phyloP scores from a whole-genome alignment of 1,140 invertebrate genomes.

The Drosophila subobscura region DNA sequence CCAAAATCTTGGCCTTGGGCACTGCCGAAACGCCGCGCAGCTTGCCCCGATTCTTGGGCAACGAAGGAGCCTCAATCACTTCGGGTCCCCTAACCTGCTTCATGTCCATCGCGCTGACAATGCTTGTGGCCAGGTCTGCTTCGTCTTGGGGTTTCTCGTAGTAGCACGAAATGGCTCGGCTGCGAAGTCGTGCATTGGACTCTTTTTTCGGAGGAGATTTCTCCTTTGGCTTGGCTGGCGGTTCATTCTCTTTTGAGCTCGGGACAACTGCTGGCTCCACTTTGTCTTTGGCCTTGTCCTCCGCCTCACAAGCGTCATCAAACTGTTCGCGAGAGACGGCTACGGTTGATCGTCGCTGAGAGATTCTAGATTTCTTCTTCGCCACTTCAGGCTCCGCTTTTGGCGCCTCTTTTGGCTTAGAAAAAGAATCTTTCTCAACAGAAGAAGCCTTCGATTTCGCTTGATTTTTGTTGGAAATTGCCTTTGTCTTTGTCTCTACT shows the following conservation, averaged over 20 bases:
- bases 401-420: no score
- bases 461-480: no score
- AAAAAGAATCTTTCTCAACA: no score
- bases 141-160: neutral
- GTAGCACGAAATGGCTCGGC: slow-evolving; percentile 30
- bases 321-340: no score
- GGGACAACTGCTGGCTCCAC: neutral
- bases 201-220: neutral
- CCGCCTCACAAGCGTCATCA: no score
- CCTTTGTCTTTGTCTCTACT: neutral
- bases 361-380: no score
- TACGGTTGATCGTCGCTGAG: no score
- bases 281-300: neutral
- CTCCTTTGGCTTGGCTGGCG: neutral
- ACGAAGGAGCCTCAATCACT: slow-evolving; percentile 55
- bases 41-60: slow-evolving; percentile 59
- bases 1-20: neutral
- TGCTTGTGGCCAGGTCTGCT: neutral
- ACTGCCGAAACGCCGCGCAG: slow-evolving; percentile 55
- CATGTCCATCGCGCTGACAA: neutral
- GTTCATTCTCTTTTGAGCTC: neutral
- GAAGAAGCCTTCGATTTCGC: no score
- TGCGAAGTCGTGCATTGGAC: neutral
- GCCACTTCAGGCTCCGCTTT: no score
- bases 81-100: slow-evolving; percentile 17